Base-by-base conservation (phyloP, 2,113 vertebrate genomes). In the Scolopax mira region DNA sequence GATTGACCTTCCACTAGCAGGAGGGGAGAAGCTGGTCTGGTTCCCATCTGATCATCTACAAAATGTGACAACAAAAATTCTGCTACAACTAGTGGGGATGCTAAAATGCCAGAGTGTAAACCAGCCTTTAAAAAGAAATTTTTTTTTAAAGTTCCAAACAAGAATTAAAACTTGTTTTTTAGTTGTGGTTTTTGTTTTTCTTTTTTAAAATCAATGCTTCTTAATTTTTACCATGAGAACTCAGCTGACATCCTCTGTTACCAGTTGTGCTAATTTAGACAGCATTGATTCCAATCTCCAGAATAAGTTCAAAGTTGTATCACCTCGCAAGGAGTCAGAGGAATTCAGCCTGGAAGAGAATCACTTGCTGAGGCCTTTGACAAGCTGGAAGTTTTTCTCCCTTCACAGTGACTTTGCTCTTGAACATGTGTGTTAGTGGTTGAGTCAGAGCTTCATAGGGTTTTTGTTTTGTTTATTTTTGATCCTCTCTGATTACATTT, bases 11-110 rank as follows among this genome's bases (percentile, higher is more conserved):
- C 77, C 35, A 31, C 49, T 90, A 58, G 77, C 49, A 79, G 66
- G 83, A 93, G 57, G 61, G 69, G 41, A 85, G 72, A 93, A 88
- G 46, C 70, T 93, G 85, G 7, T 94, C 77, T 92, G 77, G 55
- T 54, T 95, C 61, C 65, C 44, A 84, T 65, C 52, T 90, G 69
- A 90, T 82, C 54, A 39, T 46, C 54, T 91, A 33, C 12, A 13
- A 85, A 67, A 85, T 0, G 1, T 27, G 84, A 35, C 37, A 86
- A 72, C 14, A 92, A 67, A 74, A 92, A 57, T 62, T 88, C 54
- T 79, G 10, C 66, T 72, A 0, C 23, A 39, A 67, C 33, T 66
- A n/a, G 8, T 23, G 30, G 27, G 25, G 15, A 31, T 84, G 30
- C 44, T 83, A 44, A 85, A 92, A 89, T 60, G 30, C 13, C 24